Evolutionary conservation across 23 tunicate species (phyloP).

Genomic region (Halocynthia roretzi): DNA sequence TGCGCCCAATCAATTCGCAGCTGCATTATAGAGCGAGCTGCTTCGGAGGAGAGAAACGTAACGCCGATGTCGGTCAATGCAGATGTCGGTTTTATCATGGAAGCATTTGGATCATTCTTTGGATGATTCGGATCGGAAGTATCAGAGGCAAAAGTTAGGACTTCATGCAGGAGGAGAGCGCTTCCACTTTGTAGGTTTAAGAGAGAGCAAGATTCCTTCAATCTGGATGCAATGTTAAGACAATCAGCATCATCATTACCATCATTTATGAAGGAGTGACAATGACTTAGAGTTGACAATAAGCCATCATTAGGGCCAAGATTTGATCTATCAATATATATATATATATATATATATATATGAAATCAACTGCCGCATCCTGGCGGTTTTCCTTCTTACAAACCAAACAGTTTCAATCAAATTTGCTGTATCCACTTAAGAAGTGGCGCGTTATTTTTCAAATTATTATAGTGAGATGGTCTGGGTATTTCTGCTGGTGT

Average conservation of each 20-base stretch:
- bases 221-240: constrained; percentile 17
- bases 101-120: constrained; percentile 13
- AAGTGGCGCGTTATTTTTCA: no score
- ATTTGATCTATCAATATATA: no score
- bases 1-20: constrained; percentile 61
- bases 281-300: no score
- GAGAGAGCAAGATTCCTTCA: constrained; percentile 70
- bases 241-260: neutral
- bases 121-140: neutral
- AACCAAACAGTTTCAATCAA: neutral
- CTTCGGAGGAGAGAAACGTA: constrained; percentile 19
- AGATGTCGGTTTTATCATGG: constrained; percentile 17
- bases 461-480: no score
- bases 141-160: neutral
- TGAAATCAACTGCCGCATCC: no score
- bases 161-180: constrained; percentile 67
- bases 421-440: neutral
- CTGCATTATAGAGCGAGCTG: constrained; percentile 30
- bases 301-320: no score
- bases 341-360: no score
- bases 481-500: no score
- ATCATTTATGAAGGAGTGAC: neutral
- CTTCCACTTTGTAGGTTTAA: constrained; percentile 70
- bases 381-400: neutral
- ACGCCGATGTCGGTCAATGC: constrained; percentile 51